Base-by-base conservation (phyloP, 2,888 invertebrate species). In the Alentia gelatinosa region DNA sequence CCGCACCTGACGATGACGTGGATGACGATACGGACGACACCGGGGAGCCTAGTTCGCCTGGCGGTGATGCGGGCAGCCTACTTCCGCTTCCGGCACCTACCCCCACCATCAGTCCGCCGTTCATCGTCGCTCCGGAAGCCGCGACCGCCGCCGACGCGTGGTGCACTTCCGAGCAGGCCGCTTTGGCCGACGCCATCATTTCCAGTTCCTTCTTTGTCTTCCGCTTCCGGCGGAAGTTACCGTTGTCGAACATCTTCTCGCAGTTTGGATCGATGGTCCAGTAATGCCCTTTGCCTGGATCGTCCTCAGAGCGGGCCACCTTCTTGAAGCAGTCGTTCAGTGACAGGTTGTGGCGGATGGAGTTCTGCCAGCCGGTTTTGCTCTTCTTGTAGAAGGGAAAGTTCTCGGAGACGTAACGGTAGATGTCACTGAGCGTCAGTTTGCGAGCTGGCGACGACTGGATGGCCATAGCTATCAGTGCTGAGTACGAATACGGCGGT, bases 311-410 rank as follows among this genome's bases (percentile, higher is more conserved):
- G 26, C 92, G 39, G 0, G 92, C 90, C 19, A 92, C 84, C 88
- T 92, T 92, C 90, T 89, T 90, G 92, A 94, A 94, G 86, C 94
- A 94, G 90, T 94, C 94, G 74, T 94, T 94, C 26, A 94, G 91
- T 3, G 93, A 93, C 42, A 94, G 90, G 86, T 94, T 94, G 91
- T 94, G 94, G 9, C 94, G 92, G 35, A 94, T 93, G 0, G 94
- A 94, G 90, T 94, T 94, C 91, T 94, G 94, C 94, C 94, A 94
- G 30, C 94, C 91, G n/a, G 92, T 93, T 37, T 93, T 93, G 89
- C 91, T 92, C 26, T 92, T 88, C 90, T 92, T 92, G 91, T 93
- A 94, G 90, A 92, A 93, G 9, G 94, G 94, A 91, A 93, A 94
- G 86, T 92, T 89, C 9, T 93, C 91, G 56, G 91, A 90, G 39